phyloP scores from a whole-genome alignment of 2,797 vertebrate genomes.

The Eulemur coronatus region DNA sequence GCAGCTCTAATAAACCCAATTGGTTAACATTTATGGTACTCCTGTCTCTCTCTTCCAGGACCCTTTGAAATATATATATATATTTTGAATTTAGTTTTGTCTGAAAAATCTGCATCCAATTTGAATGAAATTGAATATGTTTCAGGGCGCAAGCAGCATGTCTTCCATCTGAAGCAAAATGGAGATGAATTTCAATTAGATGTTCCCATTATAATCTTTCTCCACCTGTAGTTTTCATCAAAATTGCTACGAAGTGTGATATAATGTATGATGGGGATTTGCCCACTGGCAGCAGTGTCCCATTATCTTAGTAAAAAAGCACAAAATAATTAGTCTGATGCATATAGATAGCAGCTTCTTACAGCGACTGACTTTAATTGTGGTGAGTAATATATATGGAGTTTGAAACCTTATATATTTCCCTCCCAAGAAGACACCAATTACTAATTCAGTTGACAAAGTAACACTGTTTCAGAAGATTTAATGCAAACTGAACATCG shows the following conservation, averaged over 20 bases:
- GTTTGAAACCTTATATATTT: constrained; percentile 75
- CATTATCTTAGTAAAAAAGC: constrained; percentile 79
- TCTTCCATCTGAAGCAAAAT: constrained; percentile 84
- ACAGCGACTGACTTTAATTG: constrained; percentile 78
- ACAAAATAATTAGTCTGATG: constrained; percentile 81
- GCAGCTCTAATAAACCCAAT: not conserved
- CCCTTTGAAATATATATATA: constrained; percentile 63
- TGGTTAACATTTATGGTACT: constrained; percentile 48
- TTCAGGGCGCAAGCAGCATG: constrained; percentile 85
- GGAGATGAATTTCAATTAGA: constrained; percentile 87
- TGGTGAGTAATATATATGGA: constrained; percentile 76
- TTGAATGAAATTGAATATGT: constrained; percentile 85
- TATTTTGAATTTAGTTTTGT: constrained; percentile 78
- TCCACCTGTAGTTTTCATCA: constrained; percentile 87
- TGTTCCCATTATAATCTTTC: constrained; percentile 83
- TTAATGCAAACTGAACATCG: constrained; percentile 57
- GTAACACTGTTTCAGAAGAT: constrained; percentile 76
- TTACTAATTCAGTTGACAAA: constrained; percentile 80
- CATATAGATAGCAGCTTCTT: constrained; percentile 73
- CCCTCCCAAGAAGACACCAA: constrained; percentile 67
- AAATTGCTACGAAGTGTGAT: constrained; percentile 81
- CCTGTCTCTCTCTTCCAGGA: constrained; percentile 58
- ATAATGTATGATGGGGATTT: constrained; percentile 80
- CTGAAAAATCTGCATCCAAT: constrained; percentile 84
- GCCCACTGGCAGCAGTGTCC: constrained; percentile 79